Base-by-base conservation (phyloP, 2,888 invertebrate genomes). In the Eupithecia exiguata region DNA sequence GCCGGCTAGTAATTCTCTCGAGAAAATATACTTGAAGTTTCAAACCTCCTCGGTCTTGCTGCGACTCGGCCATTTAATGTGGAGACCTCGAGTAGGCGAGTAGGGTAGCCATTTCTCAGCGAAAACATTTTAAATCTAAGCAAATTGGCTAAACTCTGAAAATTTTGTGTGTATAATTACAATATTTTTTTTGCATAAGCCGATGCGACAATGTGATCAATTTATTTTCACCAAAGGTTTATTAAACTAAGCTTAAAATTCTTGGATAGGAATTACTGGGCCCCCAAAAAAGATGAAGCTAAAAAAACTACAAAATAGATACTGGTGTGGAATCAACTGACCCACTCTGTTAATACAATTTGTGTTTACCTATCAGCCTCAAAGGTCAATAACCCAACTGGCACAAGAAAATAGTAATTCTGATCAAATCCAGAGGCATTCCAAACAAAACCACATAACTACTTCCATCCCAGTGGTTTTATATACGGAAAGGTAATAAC, bases 1-100 rank as follows among this genome's bases (percentile, higher is more conserved):
- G 83, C 80, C 83, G 81, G 76, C 73, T 72, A 76, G 84, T 84
- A 84, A 86, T 82, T 84, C 83, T 75, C 81, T 78, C 75, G 76
- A 81, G 83, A 82, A 84, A 83, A 86, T 86, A 83, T 85, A 82
- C 80, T 82, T 80, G 75, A 80, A 83, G 83, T 83, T 82, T 77
- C 72, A 77, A 82, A 82, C 80, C 80, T 80, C 78, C 77, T 79
- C 76, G 76, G 78, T 76, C 72, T 76, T 75, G 74, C 76, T 75
- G 77, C 76, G 75, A 82, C 78, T 71, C 79, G 79, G 75, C 81
- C 80, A 79, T 71, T 77, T 76, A 71, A 75, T 65, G 53, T 62
- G 82, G 81, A 80, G 77, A 79, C 80, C 65, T 69, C 74, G 70
- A 66, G 40, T 82, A 81, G 83, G 81, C 74, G 70, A 66, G 40